Percentiles rank a stretch among this genome's conserved stretches.
Evolutionary conservation across 2,888 invertebrate species (phyloP).

Genomic region (Rhingia campestris): DNA sequence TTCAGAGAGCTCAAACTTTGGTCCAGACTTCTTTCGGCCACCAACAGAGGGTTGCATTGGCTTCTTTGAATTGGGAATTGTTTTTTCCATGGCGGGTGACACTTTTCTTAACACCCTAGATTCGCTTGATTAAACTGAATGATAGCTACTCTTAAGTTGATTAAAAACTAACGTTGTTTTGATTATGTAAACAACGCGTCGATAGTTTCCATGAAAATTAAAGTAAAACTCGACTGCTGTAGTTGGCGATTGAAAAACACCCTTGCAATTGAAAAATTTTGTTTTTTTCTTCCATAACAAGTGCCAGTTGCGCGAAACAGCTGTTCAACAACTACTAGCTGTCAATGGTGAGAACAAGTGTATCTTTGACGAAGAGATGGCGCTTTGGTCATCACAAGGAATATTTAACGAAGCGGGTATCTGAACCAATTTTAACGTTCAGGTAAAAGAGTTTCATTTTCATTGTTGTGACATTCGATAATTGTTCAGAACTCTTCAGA

Average conservation of each 20-base stretch:
- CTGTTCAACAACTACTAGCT: conserved; percentile 37
- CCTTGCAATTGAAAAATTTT: conserved; percentile 21
- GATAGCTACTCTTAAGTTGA: background rate
- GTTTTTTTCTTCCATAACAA: conserved; percentile 39
- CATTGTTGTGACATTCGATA: too few species aligned
- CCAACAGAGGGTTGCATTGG: conserved; percentile 56
- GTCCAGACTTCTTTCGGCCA: conserved; percentile 79
- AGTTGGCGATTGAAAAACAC: conserved; percentile 25
- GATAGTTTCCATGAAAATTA: conserved; percentile 53
- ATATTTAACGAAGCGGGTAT: background rate
- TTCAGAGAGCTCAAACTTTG: conserved; percentile 93
- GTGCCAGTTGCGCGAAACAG: conserved; percentile 24
- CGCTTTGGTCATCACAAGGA: background rate
- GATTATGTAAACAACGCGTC: conserved; percentile 60
- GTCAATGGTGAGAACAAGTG: background rate
- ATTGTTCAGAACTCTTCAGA: too few species aligned
- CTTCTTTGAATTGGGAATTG: conserved; percentile 49
- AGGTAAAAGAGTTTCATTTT: background rate
- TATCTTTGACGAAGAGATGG: background rate
- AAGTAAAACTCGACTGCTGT: conserved; percentile 15
- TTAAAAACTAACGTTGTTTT: conserved; percentile 27
- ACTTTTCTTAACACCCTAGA: background rate
- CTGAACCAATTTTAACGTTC: background rate
- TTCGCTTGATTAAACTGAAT: background rate
- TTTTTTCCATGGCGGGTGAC: conserved; percentile 60